A percentile compares a stretch with the other conserved stretches of the same genome.
Evolutionary conservation across 2,797 vertebrate species (phyloP).

Genomic region (Channallabes apus): DNA sequence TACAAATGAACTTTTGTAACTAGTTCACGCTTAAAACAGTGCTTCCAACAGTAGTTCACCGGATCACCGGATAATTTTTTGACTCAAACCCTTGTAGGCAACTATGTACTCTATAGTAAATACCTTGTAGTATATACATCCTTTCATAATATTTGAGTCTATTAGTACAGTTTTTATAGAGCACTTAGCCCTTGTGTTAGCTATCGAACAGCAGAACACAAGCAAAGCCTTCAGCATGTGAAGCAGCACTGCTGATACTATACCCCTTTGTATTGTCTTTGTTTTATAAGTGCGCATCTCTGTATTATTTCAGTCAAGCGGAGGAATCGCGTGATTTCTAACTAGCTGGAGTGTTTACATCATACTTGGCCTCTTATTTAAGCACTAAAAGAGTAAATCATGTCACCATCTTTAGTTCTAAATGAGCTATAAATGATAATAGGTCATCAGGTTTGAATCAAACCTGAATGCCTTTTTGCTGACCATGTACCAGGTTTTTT

Average conservation of each 20-base stretch:
- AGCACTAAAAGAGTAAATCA: slow-evolving; percentile 3
- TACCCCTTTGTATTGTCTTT: neutral
- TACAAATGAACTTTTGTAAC: too few species aligned
- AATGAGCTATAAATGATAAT: slow-evolving; percentile 21
- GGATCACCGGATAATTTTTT: too few species aligned
- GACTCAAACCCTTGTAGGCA: neutral
- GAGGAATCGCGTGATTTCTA: slow-evolving; percentile 1
- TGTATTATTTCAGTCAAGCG: slow-evolving; percentile 5
- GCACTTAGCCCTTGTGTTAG: neutral
- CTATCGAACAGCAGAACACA: neutral
- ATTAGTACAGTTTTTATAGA: neutral
- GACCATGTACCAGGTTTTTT: neutral
- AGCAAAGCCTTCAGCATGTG: neutral
- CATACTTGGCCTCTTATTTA: slow-evolving; percentile 13
- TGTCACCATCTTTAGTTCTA: slow-evolving; percentile 9
- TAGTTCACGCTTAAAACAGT: too few species aligned
- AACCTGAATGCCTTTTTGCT: neutral
- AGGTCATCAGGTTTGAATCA: slow-evolving; percentile 11
- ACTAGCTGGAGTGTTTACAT: slow-evolving; percentile 4
- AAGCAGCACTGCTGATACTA: neutral
- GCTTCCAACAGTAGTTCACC: too few species aligned
- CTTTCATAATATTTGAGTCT: neutral
- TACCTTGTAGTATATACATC: neutral
- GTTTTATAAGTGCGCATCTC: slow-evolving; percentile 13
- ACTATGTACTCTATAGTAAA: neutral